A percentile compares a stretch with the other conserved stretches of the same genome.
Evolutionary conservation across 2,888 invertebrate genomes (phyloP).

Genomic region (Drosophila subsilvestris): DNA sequence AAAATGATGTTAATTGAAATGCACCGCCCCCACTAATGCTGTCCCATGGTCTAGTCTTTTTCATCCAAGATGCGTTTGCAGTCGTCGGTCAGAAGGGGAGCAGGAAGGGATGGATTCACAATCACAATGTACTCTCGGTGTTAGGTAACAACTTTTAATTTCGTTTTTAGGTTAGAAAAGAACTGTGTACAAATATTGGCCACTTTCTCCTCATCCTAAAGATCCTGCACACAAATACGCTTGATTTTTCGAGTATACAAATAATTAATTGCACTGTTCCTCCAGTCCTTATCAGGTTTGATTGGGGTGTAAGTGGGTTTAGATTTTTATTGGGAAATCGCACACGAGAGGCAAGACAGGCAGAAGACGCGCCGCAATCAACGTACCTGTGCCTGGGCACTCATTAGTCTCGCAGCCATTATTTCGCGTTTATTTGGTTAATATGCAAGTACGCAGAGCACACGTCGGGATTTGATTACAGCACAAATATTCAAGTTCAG

Average conservation of each 20-base stretch:
- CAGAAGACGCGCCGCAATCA: slow-evolving; percentile 9
- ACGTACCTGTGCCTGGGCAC: slow-evolving; percentile 82
- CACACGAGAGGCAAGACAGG: neutral
- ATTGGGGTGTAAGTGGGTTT: slow-evolving; percentile 30
- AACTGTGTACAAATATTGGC: slow-evolving; percentile 58
- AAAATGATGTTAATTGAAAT: slow-evolving; percentile 21
- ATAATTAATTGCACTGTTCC: slow-evolving; percentile 19
- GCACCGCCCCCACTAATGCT: neutral
- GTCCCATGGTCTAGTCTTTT: neutral
- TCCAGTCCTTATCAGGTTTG: slow-evolving; percentile 46
- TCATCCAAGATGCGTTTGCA: neutral
- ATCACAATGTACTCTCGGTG: slow-evolving; percentile 39
- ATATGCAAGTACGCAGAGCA: slow-evolving; percentile 49
- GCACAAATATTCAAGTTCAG: slow-evolving; percentile 28
- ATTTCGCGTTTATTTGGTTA: slow-evolving; percentile 47
- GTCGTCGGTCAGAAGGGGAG: no score
- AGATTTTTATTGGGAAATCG: slow-evolving; percentile 1
- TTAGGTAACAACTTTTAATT: slow-evolving; percentile 79
- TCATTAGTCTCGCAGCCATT: slow-evolving; percentile 82
- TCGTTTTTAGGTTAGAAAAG: slow-evolving; percentile 81
- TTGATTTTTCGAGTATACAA: slow-evolving; percentile 6
- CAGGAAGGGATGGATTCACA: slow-evolving; percentile 25
- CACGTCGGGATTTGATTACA: slow-evolving; percentile 47
- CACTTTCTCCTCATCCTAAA: slow-evolving; percentile 14
- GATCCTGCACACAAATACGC: neutral